Evolutionary conservation across 2,113 vertebrate species (phyloP).

Genomic region (Macroglossus sobrinus): DNA sequence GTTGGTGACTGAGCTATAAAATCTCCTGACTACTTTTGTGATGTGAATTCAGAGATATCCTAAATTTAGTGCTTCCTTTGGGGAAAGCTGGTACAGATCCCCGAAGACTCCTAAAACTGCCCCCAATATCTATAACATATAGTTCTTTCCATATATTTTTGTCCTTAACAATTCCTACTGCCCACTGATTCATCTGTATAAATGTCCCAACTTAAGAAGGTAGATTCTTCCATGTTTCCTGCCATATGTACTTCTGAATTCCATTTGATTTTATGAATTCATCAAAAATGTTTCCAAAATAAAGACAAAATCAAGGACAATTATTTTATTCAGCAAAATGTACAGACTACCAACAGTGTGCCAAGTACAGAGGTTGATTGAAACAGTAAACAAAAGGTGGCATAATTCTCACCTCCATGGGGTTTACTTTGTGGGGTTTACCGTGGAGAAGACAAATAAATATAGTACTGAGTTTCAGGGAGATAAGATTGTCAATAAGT

Average conservation of each 20-base stretch:
- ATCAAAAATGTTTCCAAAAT: slow-evolving; percentile 2
- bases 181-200: background rate
- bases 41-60: slow-evolving; percentile 46
- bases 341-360: background rate
- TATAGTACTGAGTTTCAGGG: background rate
- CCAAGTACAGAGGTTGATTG: fast-evolving
- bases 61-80: slow-evolving; percentile 52
- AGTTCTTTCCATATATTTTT: background rate
- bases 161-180: background rate
- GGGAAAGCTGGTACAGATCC: background rate
- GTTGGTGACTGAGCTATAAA: slow-evolving; percentile 56
- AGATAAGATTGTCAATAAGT: background rate
- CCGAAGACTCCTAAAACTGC: background rate
- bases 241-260: background rate
- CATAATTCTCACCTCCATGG: background rate
- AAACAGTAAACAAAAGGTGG: background rate
- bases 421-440: background rate
- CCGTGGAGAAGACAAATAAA: background rate
- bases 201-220: slow-evolving; percentile 34
- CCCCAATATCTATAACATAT: background rate
- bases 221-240: background rate
- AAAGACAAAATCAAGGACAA: background rate
- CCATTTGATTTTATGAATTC: slow-evolving; percentile 7
- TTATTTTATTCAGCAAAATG: background rate
- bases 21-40: slow-evolving; percentile 45